phyloP scores from a whole-genome alignment of 35 echinoderm and acorn worm species.

The Strongylocentrotus purpuratus region DNA sequence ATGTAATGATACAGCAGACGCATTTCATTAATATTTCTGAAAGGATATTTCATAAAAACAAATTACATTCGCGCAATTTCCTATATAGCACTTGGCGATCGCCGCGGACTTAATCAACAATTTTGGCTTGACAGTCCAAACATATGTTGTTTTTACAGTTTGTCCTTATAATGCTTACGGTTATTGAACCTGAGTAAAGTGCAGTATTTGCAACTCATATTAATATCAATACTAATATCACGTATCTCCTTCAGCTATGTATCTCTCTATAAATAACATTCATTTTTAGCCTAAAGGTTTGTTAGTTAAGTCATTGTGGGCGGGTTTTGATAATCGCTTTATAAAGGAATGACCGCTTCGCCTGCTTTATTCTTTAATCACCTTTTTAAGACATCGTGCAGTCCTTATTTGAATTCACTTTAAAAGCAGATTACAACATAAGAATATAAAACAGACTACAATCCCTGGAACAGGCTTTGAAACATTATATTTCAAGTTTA shows the following conservation, averaged over 20 bases:
- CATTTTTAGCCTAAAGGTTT: not conserved
- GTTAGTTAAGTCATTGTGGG: not conserved
- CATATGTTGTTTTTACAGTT: not conserved
- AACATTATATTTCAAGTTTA: too few relatives aligned
- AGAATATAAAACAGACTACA: too few relatives aligned
- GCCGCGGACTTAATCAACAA: not conserved
- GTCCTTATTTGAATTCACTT: too few relatives aligned
- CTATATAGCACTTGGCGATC: not conserved
- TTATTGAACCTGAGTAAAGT: not conserved
- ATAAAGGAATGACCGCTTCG: not conserved
- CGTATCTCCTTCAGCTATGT: not conserved
- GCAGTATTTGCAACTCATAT: not conserved
- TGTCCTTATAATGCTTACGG: not conserved
- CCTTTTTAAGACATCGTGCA: too few relatives aligned
- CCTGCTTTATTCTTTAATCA: not conserved
- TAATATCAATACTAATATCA: not conserved
- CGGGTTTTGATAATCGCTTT: not conserved
- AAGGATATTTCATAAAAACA: not conserved
- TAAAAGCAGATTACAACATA: too few relatives aligned
- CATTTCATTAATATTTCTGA: too few relatives aligned
- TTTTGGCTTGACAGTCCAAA: not conserved
- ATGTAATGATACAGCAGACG: too few relatives aligned
- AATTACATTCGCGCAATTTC: not conserved
- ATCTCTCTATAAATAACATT: not conserved
- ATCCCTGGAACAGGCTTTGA: too few relatives aligned